Evolutionary conservation across 2,113 vertebrate genomes (phyloP), one percentile per base, ranked within the genome.

Genomic region (Oncorhynchus clarkii): DNA sequence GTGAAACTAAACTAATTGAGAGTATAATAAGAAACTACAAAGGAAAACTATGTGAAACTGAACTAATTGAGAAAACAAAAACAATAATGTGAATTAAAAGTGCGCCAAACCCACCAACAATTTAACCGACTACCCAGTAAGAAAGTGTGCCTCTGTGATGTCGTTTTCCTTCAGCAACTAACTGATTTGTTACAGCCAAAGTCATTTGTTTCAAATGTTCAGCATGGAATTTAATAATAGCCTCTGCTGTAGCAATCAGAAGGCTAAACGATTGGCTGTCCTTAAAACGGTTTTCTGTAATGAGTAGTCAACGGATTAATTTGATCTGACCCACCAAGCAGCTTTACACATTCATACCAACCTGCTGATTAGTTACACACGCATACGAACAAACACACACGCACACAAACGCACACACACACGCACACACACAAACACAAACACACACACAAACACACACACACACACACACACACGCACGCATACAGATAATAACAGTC

Each of bases 121-220:
- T 27, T 67, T 31, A 27, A 27, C 26, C 0, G 64, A 66, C 34
- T 8, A 39, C 2, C 8, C 39, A 9, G 39, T 75, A 34, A 67
- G 57, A 71, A 73, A 73, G 49, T 4, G 70, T 27, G 54, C 68
- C 48, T 57, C 22, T 67, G 54, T 68, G 74, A 71, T 80, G 67
- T 12, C 49, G 45, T 73, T 67, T 76, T 24, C 72, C 13, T 39
- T 78, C 51, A 65, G 39, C 71, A 70, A 2, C 27, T 59, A n/a
- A 59, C 57, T 54, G 2, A 54, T 70, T 79, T 60, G 57, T 77
- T 74, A 45, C 24, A 57, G 59, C 20, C 24, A n/a, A 11, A 67
- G 48, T 74, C 49, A 16, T 83, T 77, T 69, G 54, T 85, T 73
- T 73, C 22, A 72, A 70, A 80, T 66, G 73, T 68, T 76, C 76